Base-by-base conservation (phyloP, 2,888 invertebrate species). In the Rhopalosiphum nymphaeae region DNA sequence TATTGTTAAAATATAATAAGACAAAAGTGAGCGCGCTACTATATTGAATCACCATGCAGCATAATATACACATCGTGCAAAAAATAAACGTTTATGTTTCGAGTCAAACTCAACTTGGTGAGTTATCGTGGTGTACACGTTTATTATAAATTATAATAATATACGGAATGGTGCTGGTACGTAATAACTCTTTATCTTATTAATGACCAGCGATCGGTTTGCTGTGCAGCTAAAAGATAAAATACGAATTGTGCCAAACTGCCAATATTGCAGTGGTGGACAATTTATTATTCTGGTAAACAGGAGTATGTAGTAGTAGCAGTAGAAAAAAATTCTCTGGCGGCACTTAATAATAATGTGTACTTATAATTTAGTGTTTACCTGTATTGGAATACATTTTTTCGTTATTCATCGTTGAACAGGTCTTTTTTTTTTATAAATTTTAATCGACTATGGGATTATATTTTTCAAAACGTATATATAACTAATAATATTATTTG, bases 161-260 rank as follows among this genome's bases (percentile, higher is more conserved):
- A 36, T 78, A 78, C 21, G 21, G 36, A 9, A 78, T 36, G 78
- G 78, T 21, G 36, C 78, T 21, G 21, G 21, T 78, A 36, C 36
- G 21, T 78, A 78, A 78, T 78, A 78, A 78, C 78, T 78, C 78
- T 36, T 78, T 36, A 78, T 78, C 78, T 78, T 26, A 78, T 36
- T 78, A 78, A 78, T 78, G 78, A 78, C 21, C 78, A 21, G 9
- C 36, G 21, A 78, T 78, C 78, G 78, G 78, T 78, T 78, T 78
- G 78, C 36, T 21, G 36, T 2, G 21, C 78, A 21, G 78, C 36
- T 78, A 36, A 78, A 78, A 36, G 16, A 78, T 78, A 78, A 78
- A 78, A 78, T 78, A 78, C 78, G 78, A 78, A 36, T 78, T 78
- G 36, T 78, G 36, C 78, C 36, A 78, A 78, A 78, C 78, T 78